Evolutionary conservation across 2,888 invertebrate species (phyloP), one percentile per base, ranked within the genome.

Genomic region (Pristionchus entomophagus): DNA sequence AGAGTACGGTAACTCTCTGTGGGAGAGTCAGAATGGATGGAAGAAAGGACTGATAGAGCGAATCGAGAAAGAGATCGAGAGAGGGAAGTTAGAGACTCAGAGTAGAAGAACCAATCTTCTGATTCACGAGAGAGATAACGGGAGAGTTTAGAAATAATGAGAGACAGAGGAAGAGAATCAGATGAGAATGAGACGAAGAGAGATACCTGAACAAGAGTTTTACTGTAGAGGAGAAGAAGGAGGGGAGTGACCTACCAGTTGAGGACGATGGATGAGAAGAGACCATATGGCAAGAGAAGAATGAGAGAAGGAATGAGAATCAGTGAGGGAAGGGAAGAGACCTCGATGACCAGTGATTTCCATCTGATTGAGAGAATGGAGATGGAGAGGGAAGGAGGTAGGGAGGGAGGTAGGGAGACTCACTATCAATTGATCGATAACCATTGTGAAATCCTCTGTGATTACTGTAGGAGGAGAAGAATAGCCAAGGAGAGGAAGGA

Each of bases 51-150:
- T 2, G 85, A 51, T 8, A 73, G 56, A 32, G 73, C 51, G 38
- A 85, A 56, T 17, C 53, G 56, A 56, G 89, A 87, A 12, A 93
- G 87, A 53, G 87, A 85, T 0, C 88, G 85, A n/a, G 90, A 88
- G 41, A 93, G 84, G 17, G 87, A 81, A 19, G 78, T 85, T 77
- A 93, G 86, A 6, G 90, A 88, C 62, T 91, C 89, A 73, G 91
- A 91, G 86, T 92, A 93, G 84, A 92, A 93, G 56, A 91, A 91
- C 91, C 91, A 93, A 69, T 92, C 92, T 84, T 90, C 89, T 35
- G 90, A 89, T 90, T 82, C 53, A 22, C 59, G 56, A 22, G 90
- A 89, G 35, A 93, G 86, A 12, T 90, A 89, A 26, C 89, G 86
- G 12, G 93, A 86, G 51, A 92, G 88, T 86, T 90, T 87, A 8